Conservation (phyloP, 2,797 vertebrate species). For the Sardinella longiceps region DNA sequence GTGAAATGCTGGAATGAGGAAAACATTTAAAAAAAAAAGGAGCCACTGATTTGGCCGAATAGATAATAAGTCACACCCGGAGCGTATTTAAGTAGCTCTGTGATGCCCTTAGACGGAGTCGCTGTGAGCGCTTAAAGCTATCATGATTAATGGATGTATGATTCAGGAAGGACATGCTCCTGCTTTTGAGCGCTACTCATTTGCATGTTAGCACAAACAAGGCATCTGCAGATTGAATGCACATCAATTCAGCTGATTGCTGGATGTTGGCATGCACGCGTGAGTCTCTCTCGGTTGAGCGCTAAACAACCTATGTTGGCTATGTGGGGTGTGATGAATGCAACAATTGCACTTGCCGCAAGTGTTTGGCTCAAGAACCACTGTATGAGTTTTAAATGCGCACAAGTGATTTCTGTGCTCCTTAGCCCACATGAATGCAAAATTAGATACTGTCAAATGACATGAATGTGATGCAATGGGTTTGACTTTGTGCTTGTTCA, state of each 20-base stretch:
- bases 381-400: not conserved
- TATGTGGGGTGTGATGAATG: not conserved
- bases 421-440: not conserved
- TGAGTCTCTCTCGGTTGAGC: not conserved
- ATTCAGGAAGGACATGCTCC: not conserved
- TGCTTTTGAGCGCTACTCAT: not conserved
- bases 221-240: not conserved
- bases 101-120: not conserved
- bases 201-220: slow-evolving; percentile 7
- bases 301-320: not conserved
- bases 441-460: not conserved
- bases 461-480: not conserved
- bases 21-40: not conserved
- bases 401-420: slow-evolving; percentile 11
- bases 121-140: not conserved
- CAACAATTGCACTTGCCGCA: not conserved
- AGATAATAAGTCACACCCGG: not conserved
- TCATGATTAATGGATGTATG: slow-evolving; percentile 21
- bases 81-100: not conserved
- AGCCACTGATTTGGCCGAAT: not conserved
- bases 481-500: not conserved
- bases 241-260: slow-evolving; percentile 19
- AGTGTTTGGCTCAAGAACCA: not conserved
- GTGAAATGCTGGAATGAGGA: not conserved
- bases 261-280: not conserved